Evolutionary conservation across 2,888 invertebrate genomes (phyloP).

Genomic region (Caenorhabditis auriculariae): DNA sequence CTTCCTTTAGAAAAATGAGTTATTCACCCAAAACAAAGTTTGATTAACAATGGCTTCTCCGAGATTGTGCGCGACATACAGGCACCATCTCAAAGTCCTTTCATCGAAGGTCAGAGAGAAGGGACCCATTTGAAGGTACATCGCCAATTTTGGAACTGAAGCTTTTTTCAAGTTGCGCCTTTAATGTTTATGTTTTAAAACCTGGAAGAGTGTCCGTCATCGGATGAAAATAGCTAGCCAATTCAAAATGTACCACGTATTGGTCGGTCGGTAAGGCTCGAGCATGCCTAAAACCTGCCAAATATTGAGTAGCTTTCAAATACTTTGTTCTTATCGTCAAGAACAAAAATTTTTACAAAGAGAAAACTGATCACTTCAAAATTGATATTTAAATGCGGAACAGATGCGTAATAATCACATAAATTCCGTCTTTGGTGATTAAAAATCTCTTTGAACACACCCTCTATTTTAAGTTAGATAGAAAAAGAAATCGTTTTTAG

Average conservation of each 20-base stretch:
- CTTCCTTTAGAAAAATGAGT: conserved; percentile 7
- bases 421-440: too few species aligned
- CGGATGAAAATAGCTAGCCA: conserved; percentile 88
- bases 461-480: not conserved
- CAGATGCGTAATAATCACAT: too few species aligned
- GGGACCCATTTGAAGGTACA: conserved; percentile 88
- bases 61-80: conserved; percentile 86
- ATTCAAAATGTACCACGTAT: conserved; percentile 89
- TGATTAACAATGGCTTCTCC: conserved; percentile 70
- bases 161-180: not conserved
- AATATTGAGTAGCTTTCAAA: not conserved
- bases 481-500: not conserved
- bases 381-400: too few species aligned
- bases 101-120: conserved; percentile 84
- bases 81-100: conserved; percentile 86
- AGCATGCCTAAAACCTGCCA: conserved; percentile 16
- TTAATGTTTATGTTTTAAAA: not conserved
- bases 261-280: conserved; percentile 79
- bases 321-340: not conserved
- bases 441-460: too few species aligned
- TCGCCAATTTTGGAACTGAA: conserved; percentile 88
- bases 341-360: too few species aligned
- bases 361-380: too few species aligned
- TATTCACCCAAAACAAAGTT: not conserved
- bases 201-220: conserved; percentile 67